Conservation (phyloP, 1,140 invertebrate genomes). For the Augochlora pura region DNA sequence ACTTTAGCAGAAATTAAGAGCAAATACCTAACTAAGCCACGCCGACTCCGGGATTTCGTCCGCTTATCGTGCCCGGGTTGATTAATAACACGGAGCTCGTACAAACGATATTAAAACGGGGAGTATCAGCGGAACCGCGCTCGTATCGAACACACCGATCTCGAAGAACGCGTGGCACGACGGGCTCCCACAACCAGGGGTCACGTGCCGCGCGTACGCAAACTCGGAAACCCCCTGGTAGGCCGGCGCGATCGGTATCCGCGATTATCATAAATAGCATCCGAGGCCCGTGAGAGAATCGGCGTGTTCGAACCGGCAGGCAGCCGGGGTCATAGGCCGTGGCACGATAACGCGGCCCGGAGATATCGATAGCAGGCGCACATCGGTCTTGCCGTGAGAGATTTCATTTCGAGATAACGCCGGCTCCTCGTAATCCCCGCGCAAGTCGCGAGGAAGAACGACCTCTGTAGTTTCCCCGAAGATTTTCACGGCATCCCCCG, state of each 20-base stretch:
- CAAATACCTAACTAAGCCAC: background rate
- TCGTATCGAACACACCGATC: conserved; percentile 23
- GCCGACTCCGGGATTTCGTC: background rate
- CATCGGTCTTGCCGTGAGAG: conserved; percentile 13
- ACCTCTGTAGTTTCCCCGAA: background rate
- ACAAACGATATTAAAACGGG: background rate
- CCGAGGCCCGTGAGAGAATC: conserved; percentile 9
- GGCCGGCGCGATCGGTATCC: conserved; percentile 20
- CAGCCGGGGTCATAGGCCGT: conserved; percentile 10
- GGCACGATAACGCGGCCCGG: background rate
- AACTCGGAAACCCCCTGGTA: conserved; percentile 2
- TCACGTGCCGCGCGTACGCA: conserved; percentile 11
- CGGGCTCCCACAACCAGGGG: background rate
- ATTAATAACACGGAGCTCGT: background rate
- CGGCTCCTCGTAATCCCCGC: background rate
- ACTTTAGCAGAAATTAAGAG: too few species aligned
- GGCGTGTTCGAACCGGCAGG: conserved; percentile 6
- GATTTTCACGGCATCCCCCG: conserved; percentile 5
- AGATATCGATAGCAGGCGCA: conserved; percentile 8
- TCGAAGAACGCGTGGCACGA: background rate
- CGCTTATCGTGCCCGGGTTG: conserved; percentile 8
- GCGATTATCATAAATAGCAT: conserved; percentile 38
- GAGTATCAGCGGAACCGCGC: background rate
- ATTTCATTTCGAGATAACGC: conserved; percentile 26
- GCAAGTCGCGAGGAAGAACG: background rate